phyloP scores from a whole-genome alignment of 2,888 invertebrate species.

The Thysanoteuthis rhombus region DNA sequence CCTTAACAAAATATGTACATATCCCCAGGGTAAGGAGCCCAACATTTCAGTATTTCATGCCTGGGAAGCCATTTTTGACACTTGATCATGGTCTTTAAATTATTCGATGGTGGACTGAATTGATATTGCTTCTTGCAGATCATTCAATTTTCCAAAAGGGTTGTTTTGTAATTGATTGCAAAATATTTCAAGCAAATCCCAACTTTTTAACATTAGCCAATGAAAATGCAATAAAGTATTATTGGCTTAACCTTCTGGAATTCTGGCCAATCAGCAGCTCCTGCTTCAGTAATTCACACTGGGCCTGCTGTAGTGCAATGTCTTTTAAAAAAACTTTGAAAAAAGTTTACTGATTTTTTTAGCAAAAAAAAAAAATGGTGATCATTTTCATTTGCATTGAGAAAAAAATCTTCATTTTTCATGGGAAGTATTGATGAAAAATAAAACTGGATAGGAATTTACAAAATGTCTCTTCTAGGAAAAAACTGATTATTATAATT shows the following conservation, averaged over 20 bases:
- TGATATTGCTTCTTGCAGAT: not conserved
- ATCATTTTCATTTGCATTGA: not conserved
- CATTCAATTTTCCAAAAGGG: not conserved
- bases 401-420: not conserved
- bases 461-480: too few relatives aligned
- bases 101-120: not conserved
- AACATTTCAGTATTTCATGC: not conserved
- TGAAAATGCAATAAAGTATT: not conserved
- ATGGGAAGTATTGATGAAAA: not conserved
- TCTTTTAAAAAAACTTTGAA: not conserved
- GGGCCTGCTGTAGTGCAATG: not conserved
- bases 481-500: too few relatives aligned
- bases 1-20: not conserved
- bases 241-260: not conserved
- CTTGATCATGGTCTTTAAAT: not conserved
- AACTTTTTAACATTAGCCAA: not conserved
- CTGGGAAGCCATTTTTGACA: not conserved
- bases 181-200: too few relatives aligned
- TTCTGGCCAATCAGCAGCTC: not conserved
- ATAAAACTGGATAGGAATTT: not conserved
- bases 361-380: not conserved
- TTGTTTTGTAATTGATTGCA: not conserved
- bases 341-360: not conserved
- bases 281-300: not conserved
- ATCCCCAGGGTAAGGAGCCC: not conserved